Evolutionary conservation across 2,113 vertebrate species (phyloP).

Genomic region (Ramphastos sulfuratus): DNA sequence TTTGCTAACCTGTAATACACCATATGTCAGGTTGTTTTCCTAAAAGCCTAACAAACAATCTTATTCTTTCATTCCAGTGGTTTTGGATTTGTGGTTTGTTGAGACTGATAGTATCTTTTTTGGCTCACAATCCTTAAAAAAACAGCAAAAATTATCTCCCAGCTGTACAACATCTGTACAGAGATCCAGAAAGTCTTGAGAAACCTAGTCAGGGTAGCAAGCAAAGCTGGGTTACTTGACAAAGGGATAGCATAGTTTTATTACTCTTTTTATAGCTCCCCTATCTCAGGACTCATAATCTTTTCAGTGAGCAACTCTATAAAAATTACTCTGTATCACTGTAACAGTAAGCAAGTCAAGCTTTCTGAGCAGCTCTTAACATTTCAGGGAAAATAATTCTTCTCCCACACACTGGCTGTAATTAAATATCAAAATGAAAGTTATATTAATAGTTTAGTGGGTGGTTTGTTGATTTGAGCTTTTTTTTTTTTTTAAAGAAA

Average conservation of each 20-base stretch:
- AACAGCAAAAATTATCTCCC: not conserved
- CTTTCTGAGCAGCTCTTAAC: not conserved
- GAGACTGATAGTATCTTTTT: not conserved
- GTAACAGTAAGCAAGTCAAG: not conserved
- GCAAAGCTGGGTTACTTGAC: not conserved
- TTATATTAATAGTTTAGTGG: not conserved
- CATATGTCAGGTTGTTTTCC: not conserved
- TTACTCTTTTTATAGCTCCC: not conserved
- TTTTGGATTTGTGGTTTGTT: not conserved
- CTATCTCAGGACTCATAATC: not conserved
- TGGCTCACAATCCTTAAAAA: not conserved
- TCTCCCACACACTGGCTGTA: not conserved
- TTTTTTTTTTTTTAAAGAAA: not conserved
- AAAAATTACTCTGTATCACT: not conserved
- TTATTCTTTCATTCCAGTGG: not conserved
- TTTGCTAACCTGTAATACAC: not conserved
- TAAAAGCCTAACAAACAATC: not conserved
- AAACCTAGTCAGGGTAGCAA: not conserved
- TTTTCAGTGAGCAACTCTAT: not conserved
- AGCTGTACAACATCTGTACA: not conserved
- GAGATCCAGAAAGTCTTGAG: not conserved
- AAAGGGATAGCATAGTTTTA: not conserved
- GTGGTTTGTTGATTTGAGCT: not conserved
- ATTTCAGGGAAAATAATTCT: not conserved
- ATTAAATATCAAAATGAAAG: not conserved